A percentile compares a stretch with the other conserved stretches of the same genome.
Conservation (phyloP, 2,113 vertebrate species). For the Limanda limanda region DNA sequence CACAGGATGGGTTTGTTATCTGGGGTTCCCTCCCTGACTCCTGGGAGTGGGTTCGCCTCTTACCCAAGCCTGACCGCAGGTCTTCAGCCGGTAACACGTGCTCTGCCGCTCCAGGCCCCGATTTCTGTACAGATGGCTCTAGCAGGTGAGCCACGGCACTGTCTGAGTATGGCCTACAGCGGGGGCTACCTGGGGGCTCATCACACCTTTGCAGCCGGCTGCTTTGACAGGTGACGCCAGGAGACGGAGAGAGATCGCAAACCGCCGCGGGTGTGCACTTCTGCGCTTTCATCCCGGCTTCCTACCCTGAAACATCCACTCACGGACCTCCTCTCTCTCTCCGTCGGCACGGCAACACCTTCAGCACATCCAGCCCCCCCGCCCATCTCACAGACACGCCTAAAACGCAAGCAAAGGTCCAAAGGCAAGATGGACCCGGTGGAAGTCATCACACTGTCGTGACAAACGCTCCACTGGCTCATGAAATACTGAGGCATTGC, state of each 20-base stretch:
- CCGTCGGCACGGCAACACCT: constrained; percentile 63
- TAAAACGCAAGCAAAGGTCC: constrained; percentile 78
- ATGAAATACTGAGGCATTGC: constrained; percentile 26
- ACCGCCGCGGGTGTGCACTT: constrained; percentile 47
- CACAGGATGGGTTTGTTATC: constrained; percentile 78
- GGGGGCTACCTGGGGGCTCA: constrained; percentile 84
- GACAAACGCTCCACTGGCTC: constrained; percentile 55
- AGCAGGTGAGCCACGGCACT: constrained; percentile 81
- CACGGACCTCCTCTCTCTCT: constrained; percentile 72
- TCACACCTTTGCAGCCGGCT: constrained; percentile 80
- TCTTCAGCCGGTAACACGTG: constrained; percentile 72
- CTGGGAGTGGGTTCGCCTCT: constrained; percentile 63
- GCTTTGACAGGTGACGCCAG: constrained; percentile 89
- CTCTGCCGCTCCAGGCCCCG: constrained; percentile 80
- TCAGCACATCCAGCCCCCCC: constrained; percentile 36
- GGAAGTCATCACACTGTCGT: constrained; percentile 80
- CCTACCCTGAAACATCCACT: constrained; percentile 60
- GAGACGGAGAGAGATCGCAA: constrained; percentile 78
- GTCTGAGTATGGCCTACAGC: constrained; percentile 80
- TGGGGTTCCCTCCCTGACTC: constrained; percentile 64
- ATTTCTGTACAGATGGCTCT: constrained; percentile 86
- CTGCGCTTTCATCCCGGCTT: constrained; percentile 55
- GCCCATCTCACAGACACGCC: constrained; percentile 65
- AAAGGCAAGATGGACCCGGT: constrained; percentile 68
- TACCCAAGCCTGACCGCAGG: constrained; percentile 76